Conservation (phyloP, 2,113 vertebrate genomes). For the Chaetorhynchus papuensis region DNA sequence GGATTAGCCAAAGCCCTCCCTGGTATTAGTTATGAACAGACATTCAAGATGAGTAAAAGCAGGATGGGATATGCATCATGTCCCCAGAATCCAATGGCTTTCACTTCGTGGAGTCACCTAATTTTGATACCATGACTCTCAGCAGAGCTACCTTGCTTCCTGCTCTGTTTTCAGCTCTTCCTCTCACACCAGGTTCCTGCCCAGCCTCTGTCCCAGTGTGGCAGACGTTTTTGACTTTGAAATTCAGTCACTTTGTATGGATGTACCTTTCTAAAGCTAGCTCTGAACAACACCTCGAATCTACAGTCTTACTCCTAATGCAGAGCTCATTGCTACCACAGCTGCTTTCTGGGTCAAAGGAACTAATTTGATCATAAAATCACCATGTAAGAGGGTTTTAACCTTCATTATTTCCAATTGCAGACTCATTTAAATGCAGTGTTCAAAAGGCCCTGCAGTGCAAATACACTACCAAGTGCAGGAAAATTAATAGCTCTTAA, state of each 20-base stretch:
- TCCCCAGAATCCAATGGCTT: not conserved
- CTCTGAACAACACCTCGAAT: not conserved
- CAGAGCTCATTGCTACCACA: not conserved
- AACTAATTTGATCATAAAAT: slow-evolving; percentile 32
- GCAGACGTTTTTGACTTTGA: not conserved
- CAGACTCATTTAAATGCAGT: slow-evolving; percentile 37
- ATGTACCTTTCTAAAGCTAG: not conserved
- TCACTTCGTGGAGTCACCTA: rapidly evolving
- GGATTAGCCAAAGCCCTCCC: not conserved
- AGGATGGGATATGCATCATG: not conserved
- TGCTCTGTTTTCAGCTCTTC: not conserved
- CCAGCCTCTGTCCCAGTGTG: not conserved
- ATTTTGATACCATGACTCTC: not conserved
- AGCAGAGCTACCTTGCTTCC: not conserved
- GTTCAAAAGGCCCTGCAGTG: not conserved
- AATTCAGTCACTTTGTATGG: not conserved
- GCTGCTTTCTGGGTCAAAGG: slow-evolving; percentile 30
- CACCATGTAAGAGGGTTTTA: slow-evolving; percentile 6
- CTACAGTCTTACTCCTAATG: not conserved
- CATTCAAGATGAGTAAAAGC: not conserved
- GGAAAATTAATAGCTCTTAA: slow-evolving; percentile 12
- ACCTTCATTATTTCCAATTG: slow-evolving; percentile 46
- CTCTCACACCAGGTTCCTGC: not conserved
- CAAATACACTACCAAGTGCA: slow-evolving; percentile 12
- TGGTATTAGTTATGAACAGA: not conserved